Conservation (phyloP, 1,140 invertebrate genomes). For the Akabosia matsudoensis region DNA sequence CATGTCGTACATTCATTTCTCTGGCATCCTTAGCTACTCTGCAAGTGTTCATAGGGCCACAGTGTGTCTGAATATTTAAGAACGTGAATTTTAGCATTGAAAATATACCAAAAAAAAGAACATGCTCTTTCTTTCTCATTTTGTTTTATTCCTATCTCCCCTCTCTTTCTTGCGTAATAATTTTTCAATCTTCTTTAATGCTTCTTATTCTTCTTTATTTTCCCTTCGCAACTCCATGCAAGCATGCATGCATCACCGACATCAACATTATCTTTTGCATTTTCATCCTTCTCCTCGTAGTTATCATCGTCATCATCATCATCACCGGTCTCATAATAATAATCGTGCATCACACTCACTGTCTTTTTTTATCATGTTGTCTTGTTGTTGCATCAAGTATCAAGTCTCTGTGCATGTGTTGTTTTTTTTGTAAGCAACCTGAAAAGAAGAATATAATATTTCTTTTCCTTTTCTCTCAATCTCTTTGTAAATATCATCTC, state of each 20-base stretch:
- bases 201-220: background rate
- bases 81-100: no score
- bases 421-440: background rate
- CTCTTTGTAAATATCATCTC: conserved; percentile 6
- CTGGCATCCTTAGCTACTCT: no score
- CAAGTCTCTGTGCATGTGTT: background rate
- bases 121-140: background rate
- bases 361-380: background rate
- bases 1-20: no score
- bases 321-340: no score
- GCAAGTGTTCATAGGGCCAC: no score
- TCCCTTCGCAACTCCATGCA: background rate
- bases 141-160: background rate
- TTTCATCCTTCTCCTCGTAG: background rate
- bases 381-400: background rate
- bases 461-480: background rate
- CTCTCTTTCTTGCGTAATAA: conserved; percentile 1
- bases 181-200: conserved; percentile 17
- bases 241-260: background rate
- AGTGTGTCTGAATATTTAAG: no score
- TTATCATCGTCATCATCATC: background rate
- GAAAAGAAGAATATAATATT: background rate
- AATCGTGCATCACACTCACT: background rate
- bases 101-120: background rate
- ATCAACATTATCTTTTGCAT: no score